phyloP scores from a whole-genome alignment of 2,888 invertebrate species.

The Macrophya alboannulata region DNA sequence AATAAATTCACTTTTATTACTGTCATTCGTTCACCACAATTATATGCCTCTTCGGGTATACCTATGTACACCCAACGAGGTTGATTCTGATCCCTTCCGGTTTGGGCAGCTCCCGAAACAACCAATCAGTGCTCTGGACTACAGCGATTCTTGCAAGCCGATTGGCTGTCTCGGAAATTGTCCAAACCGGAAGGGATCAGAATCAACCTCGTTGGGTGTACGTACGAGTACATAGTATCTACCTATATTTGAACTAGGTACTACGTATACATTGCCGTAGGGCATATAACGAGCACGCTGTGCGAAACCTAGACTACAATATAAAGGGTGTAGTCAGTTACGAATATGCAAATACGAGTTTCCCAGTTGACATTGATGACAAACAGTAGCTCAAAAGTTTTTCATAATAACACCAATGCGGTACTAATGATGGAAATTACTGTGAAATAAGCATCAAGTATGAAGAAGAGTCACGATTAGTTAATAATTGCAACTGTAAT shows the following conservation, averaged over 20 bases:
- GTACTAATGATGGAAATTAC: too few relatives aligned
- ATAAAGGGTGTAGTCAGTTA: constrained; percentile 25
- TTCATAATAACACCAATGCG: not conserved
- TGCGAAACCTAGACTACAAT: not conserved
- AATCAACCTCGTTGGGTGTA: too few relatives aligned
- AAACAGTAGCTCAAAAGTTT: constrained; percentile 14
- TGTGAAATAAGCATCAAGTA: too few relatives aligned
- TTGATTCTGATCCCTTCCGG: too few relatives aligned
- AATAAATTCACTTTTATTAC: constrained; percentile 17
- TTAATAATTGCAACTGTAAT: too few relatives aligned
- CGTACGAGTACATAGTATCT: not conserved
- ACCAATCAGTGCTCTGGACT: too few relatives aligned
- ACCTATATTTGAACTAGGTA: not conserved
- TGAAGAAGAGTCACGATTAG: too few relatives aligned
- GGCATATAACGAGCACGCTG: constrained; percentile 18
- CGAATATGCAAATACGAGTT: constrained; percentile 20
- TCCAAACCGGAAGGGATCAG: too few relatives aligned
- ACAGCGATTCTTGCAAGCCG: too few relatives aligned
- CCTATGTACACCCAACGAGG: too few relatives aligned
- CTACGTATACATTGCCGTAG: not conserved
- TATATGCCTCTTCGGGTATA: constrained; percentile 1
- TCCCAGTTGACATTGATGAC: not conserved
- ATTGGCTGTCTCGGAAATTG: too few relatives aligned
- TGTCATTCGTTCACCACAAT: constrained; percentile 34
- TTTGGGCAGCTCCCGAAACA: too few relatives aligned